Evolutionary conservation across 2,888 invertebrate genomes (phyloP), one percentile per base, ranked within the genome.

Genomic region (Arrhopalites spinosus): DNA sequence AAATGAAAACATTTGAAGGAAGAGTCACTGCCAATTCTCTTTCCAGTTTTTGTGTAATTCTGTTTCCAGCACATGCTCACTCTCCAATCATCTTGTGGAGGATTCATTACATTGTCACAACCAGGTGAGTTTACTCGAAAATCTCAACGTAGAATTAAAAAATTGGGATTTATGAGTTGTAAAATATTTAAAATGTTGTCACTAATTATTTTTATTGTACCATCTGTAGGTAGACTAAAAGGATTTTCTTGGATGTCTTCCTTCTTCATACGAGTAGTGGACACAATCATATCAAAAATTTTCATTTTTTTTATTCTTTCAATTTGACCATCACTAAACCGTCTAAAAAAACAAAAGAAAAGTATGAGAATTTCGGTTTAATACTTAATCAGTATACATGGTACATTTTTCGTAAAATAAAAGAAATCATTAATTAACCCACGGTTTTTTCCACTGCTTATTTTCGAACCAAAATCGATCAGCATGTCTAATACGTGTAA

Each of bases 381-480:
- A n/a, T n/a, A n/a, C n/a, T n/a, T n/a, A n/a, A n/a, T n/a, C n/a
- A n/a, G n/a, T n/a, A n/a, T n/a, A n/a, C n/a, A n/a, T n/a, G n/a
- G n/a, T n/a, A n/a, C n/a, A n/a, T n/a, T n/a, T n/a, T n/a, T n/a
- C n/a, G n/a, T n/a, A n/a, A n/a, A n/a, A n/a, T n/a, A n/a, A n/a
- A n/a, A n/a, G n/a, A n/a, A n/a, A n/a, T n/a, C n/a, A n/a, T n/a
- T n/a, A n/a, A n/a, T n/a, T 30, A 71, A 69, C 27, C 3, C 45
- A n/a, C 82, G 67, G 73, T 5, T 56, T 74, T 69, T 81, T 81
- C 82, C 82, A 81, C 11, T 81, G 78, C 1, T 15, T 75, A 83
- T 89, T 89, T 81, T 88, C 87, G 83, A 87, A 89, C 89, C 89
- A 89, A 84, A 89, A 89, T 73, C 89, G 83, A 82, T 89, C 89